Percentiles rank a stretch among this genome's conserved stretches.
Evolutionary conservation across 2,888 invertebrate genomes (phyloP).

Genomic region (Spodoptera littoralis): DNA sequence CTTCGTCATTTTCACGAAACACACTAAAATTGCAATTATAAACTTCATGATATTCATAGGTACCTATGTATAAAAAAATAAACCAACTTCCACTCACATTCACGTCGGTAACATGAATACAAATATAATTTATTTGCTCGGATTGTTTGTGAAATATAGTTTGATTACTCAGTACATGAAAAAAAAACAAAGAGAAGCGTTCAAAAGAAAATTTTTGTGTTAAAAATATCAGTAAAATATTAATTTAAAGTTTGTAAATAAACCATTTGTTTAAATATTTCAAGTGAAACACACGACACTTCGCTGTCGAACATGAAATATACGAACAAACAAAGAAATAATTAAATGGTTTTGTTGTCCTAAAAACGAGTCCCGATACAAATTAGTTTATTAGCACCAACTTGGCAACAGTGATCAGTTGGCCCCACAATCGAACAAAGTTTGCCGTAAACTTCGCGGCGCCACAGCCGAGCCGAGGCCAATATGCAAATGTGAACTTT

Average conservation of each 20-base stretch:
- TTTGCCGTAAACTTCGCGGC: slow-evolving; percentile 65
- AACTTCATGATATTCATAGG: no score
- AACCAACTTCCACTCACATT: no score
- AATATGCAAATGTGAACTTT: slow-evolving; percentile 86
- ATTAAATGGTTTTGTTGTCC: slow-evolving; percentile 21
- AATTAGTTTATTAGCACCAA: slow-evolving; percentile 44
- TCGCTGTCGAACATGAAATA: not conserved
- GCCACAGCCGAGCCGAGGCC: slow-evolving; percentile 59
- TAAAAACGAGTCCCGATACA: slow-evolving; percentile 23
- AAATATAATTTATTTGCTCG: slow-evolving; percentile 5
- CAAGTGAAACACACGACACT: not conserved
- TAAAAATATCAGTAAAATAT: not conserved
- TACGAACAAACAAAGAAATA: slow-evolving; percentile 17
- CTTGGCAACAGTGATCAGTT: slow-evolving; percentile 46
- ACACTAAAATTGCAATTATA: no score
- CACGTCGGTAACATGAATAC: slow-evolving; percentile 2
- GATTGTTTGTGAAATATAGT: slow-evolving; percentile 8
- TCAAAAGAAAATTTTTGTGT: not conserved
- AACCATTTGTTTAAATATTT: not conserved
- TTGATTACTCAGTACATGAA: not conserved
- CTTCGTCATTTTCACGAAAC: no score
- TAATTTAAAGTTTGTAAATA: not conserved
- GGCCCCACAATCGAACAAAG: slow-evolving; percentile 55
- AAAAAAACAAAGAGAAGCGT: slow-evolving; percentile 8
- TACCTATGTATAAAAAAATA: no score